Percentiles rank a stretch among this genome's conserved stretches.
Evolutionary conservation across 2,113 vertebrate species (phyloP).

Genomic region (Oxyruncus cristatus): DNA sequence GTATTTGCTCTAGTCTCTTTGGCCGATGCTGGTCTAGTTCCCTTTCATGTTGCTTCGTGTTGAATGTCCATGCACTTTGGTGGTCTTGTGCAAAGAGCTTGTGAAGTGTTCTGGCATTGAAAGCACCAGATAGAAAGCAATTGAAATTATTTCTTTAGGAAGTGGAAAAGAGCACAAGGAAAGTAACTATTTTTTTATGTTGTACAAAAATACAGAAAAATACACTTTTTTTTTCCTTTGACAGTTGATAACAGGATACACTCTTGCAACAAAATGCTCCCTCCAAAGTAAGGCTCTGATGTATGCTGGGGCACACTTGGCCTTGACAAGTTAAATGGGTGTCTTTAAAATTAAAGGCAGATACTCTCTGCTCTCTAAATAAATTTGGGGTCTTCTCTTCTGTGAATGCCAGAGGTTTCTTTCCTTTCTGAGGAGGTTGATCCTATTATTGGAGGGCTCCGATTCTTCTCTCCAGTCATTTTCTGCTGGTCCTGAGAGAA

Average conservation of each 20-base stretch:
- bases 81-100: neutral
- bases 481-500: neutral
- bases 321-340: neutral
- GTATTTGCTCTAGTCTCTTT: neutral
- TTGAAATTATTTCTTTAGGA: neutral
- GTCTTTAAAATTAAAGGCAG: neutral
- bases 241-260: neutral
- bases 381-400: neutral
- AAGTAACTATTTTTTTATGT: neutral
- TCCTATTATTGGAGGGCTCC: neutral
- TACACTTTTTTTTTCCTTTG: neutral
- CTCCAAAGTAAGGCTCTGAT: neutral
- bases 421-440: neutral
- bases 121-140: neutral
- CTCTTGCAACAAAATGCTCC: neutral
- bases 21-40: neutral
- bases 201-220: neutral
- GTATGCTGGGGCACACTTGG: neutral
- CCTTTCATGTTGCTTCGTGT: neutral
- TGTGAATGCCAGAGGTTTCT: neutral
- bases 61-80: neutral
- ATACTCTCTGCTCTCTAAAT: neutral
- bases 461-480: neutral
- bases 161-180: neutral
- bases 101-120: neutral